Evolutionary conservation across 2,888 invertebrate genomes (phyloP), one percentile per base, ranked within the genome.

Genomic region (Drosophila neutralis): DNA sequence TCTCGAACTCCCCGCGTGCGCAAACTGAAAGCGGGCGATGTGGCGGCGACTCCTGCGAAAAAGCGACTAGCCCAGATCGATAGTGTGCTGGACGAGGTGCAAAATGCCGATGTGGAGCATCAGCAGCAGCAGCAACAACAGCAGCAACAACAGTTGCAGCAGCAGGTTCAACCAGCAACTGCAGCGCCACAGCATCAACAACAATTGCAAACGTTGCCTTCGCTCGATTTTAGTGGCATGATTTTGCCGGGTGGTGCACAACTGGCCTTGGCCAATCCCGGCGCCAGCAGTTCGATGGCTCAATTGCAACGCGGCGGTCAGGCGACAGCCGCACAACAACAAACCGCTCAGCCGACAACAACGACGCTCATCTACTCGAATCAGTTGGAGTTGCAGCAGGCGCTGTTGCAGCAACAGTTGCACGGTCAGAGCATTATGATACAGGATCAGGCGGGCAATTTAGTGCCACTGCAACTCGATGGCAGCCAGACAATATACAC

Each of bases 391-490:
- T 73, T 92, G 76, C 92, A 92, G 62, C 92, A 92, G 63, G 92
- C 92, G 4, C 69, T 92, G 73, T 60, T 92, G 60, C 92, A 92
- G 68, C 92, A 92, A 38, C 92, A 92, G 69, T 69, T 92, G 74
- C 92, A 92, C 45, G 92, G 92, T 7, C 92, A 92, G 65, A 92
- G 91, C 74, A 92, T 92, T 18, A 92, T 92, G 89, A 92, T 92
- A 49, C 92, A 92, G 81, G 91, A 92, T 74, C 92, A 92, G 65
- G 91, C 91, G 1, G 92, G 92, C 35, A 92, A 92, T 56, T 80
- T 92, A 56, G 89, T 92, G 70, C 92, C 92, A 0, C 77, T 92
- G 56, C 92, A 92, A 53, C 66, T 91, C 38, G 92, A 92, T 63
- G 92, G 92, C 64, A 82, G 87, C 13, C 92, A 92, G 69, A 89